Base-by-base conservation (phyloP, 2,113 vertebrate genomes). In the Scytalopus superciliaris region DNA sequence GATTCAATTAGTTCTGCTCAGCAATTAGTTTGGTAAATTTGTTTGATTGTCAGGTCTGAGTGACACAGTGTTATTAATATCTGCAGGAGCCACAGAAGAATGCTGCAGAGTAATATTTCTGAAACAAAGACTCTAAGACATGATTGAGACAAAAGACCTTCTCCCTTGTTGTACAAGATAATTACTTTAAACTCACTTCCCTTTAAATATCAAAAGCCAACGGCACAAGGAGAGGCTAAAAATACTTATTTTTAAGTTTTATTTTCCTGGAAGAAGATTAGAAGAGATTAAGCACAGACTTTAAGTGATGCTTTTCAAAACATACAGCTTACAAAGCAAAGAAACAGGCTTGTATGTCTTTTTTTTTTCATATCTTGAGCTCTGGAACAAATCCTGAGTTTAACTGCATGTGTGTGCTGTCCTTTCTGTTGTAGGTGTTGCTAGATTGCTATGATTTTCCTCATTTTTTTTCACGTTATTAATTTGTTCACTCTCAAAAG, bases 1-100 rank as follows among this genome's bases (percentile, higher is more conserved):
- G 49, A 69, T 68, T 96, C 92, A 84, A 82, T 89, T 95, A 91
- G 93, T 95, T 94, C 83, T 75, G 14, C 86, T 87, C 62, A 45
- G 64, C 80, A 82, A 76, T 78, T 89, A 90, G 82, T 72, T 93
- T 72, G 66, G 83, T 78, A 88, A 97, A 92, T 89, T 74, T 4
- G 3, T 90, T 80, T 82, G 83, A 68, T 95, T 80, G 68, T 31
- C 92, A 70, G 64, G 77, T 92, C 64, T 86, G 88, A 95, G 75
- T 0, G 1, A 60, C 73, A 23, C 25, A 6, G 49, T 16, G 28
- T 81, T 94, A 84, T 93, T 96, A 92, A 55, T 87, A 92, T 87
- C 85, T 87, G 60, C 88, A 90, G 82, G 90, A 90, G 85, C 85
- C 72, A 81, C 53, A 67, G 52, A 24, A 90, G 40, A 96, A 90